Evolutionary conservation across 1,140 invertebrate genomes (phyloP), one percentile per base, ranked within the genome.

Genomic region (Scaptomyza pallida): DNA sequence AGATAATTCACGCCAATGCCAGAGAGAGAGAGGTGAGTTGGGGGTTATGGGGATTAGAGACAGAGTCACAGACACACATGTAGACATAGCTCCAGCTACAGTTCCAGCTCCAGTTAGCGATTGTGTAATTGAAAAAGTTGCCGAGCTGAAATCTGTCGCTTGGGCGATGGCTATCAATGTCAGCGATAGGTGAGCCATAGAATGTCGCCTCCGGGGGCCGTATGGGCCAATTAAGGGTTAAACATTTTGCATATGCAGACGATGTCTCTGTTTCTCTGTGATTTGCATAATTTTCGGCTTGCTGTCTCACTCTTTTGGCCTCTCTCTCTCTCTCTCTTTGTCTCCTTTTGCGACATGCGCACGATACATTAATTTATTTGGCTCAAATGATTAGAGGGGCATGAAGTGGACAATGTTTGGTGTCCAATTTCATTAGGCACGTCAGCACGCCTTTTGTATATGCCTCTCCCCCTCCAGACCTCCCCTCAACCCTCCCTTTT

Each of bases 371-470:
- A 69, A 72, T 71, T 75, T 63, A 60, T 64, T 59, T 64, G 30
- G 64, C 71, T 55, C 50, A 47, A 37, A 55, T 37, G 33, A 45
- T 21, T 56, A 37, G 13, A 33, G 19, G 23, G 41, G 48, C 12
- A 43, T 33, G 50, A 23, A 35, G 50, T 61, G 67, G 59, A 60
- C 76, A 56, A 75, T 67, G 72, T 37, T 6, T 79, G 86, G 86
- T 89, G 86, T 89, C 86, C 86, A 89, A 89, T 89, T 89, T 89
- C 86, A 89, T 89, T 89, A 89, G 86, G 51, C 65, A 72, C 72
- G 45, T 69, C 68, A 68, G 55, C 68, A n/a, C n/a, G 69, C 82
- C 81, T 74, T 72, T 37, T 37, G 33, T 37, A n/a, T 37, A n/a
- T 37, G 2, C 2, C 12, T 37, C 5, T 19, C 48, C 59, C 37